Evolutionary conservation across 2,888 invertebrate species (phyloP), one percentile per base, ranked within the genome.

Genomic region (Dorcus parallelipipedus): DNA sequence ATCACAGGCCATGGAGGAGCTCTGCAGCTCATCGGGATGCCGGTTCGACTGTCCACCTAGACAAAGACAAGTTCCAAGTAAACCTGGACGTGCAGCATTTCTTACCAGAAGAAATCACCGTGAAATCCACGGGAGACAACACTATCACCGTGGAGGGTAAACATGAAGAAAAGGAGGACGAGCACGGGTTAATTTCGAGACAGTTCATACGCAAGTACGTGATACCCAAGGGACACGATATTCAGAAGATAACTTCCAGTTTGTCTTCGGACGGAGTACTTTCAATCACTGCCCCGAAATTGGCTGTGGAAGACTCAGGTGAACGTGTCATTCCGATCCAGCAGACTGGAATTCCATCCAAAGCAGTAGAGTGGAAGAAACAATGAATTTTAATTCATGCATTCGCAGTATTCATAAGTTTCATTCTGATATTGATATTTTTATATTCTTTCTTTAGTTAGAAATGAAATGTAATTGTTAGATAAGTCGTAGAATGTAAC

Each of bases 181-280:
- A 86, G n/a, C 86, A 87, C 66, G 91, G 91, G 0, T 87, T 83
- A 74, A 84, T 90, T 7, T 85, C 87, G 42, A 83, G 90, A 54
- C 88, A 91, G 65, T 91, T 91, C 68, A 84, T 86, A 61, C 81
- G 92, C 38, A 83, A 88, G 57, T 92, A 91, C 73, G 71, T 84
- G 51, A 73, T 92, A 50, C 92, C 92, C 0, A 84, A 87, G 66
- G 89, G 86, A 0, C 88, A 87, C 55, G 88, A 91, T 52, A 83
- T 88, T 2, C 84, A 84, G 56, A 82, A 86, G 42, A 86, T 92
- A 2, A 83, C 84, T 59, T 90, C 90, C 3, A 86, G 84, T 47
- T 78, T 92, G n/a, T 90, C 90, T 20, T 84, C 86, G 3, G 90
- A 91, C 67, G 92, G 91, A 1, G 83, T 90, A 59, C 75, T 90